These are phyloP conservation scores for Campoletis raptor DNA, from an alignment of 2,888 invertebrate genomes.

Conservation along the genomic window DNA sequence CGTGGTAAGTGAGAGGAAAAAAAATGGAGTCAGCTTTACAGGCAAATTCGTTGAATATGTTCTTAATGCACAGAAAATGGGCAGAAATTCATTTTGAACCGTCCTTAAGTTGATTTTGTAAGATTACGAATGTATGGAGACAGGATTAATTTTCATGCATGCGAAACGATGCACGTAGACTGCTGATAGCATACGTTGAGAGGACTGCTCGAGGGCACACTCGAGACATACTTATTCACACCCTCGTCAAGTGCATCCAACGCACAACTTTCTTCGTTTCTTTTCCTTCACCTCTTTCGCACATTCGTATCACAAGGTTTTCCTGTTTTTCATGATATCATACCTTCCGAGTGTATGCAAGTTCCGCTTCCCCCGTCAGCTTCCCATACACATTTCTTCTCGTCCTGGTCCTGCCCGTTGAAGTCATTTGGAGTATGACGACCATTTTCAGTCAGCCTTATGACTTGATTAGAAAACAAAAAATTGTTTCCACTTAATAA, in stretches of 20 bases:
- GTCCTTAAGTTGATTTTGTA: background rate
- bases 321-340: slow-evolving; percentile 33
- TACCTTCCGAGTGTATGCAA: background rate
- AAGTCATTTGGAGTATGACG: background rate
- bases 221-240: slow-evolving; percentile 82
- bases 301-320: slow-evolving; percentile 12
- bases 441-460: no score
- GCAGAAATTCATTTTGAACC: slow-evolving; percentile 3
- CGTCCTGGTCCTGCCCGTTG: background rate
- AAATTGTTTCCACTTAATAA: no score
- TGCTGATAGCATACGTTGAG: slow-evolving; percentile 69
- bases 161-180: slow-evolving; percentile 64
- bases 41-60: background rate
- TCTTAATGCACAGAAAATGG: background rate
- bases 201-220: slow-evolving; percentile 76
- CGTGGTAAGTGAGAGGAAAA: background rate
- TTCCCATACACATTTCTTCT: background rate
- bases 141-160: slow-evolving; percentile 77
- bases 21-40: background rate
- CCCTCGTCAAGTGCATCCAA: slow-evolving; percentile 78
- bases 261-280: slow-evolving; percentile 63
- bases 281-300: slow-evolving; percentile 21
- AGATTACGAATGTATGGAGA: slow-evolving; percentile 61
- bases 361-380: background rate
- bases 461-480: no score